Evolutionary conservation across 2,797 vertebrate genomes (phyloP).

Genomic region (Fistularia tabacaria): DNA sequence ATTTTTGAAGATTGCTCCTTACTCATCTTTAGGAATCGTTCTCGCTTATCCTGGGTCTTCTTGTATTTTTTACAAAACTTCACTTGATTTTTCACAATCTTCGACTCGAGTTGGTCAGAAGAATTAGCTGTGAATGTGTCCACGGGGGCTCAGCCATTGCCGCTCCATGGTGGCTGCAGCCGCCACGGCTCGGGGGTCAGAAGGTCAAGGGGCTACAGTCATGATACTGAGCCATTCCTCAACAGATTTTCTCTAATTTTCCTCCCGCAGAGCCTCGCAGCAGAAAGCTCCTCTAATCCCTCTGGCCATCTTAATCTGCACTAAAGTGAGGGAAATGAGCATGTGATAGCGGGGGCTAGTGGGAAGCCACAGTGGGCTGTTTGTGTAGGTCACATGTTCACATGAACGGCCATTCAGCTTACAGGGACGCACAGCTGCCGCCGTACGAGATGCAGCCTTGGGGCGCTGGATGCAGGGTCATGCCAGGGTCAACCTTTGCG

Average conservation of each 20-base stretch:
- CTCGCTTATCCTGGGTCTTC: too few species aligned
- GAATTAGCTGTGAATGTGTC: too few species aligned
- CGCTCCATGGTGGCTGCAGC: too few species aligned
- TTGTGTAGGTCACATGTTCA: constrained; percentile 46
- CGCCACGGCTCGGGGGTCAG: not conserved
- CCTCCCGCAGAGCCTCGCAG: constrained; percentile 7
- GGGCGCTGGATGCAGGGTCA: too few species aligned
- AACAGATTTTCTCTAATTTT: constrained; percentile 31
- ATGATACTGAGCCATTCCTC: constrained; percentile 36
- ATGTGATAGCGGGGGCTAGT: constrained; percentile 47
- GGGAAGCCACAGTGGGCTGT: constrained; percentile 39
- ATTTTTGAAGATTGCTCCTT: too few species aligned
- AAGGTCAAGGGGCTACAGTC: constrained; percentile 8
- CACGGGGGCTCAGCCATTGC: too few species aligned
- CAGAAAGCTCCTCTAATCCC: constrained; percentile 39
- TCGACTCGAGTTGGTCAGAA: too few species aligned
- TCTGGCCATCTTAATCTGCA: constrained; percentile 39
- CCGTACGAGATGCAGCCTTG: too few species aligned
- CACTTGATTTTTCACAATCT: too few species aligned
- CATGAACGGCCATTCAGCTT: constrained; percentile 19
- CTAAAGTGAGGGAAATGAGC: constrained; percentile 33
- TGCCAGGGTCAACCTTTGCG: constrained; percentile 33
- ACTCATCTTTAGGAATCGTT: too few species aligned
- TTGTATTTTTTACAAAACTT: too few species aligned
- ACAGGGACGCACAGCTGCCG: constrained; percentile 33